These are phyloP conservation scores for Blera fallax DNA, from an alignment of 2,888 invertebrate species.

Conservation along the genomic window DNA sequence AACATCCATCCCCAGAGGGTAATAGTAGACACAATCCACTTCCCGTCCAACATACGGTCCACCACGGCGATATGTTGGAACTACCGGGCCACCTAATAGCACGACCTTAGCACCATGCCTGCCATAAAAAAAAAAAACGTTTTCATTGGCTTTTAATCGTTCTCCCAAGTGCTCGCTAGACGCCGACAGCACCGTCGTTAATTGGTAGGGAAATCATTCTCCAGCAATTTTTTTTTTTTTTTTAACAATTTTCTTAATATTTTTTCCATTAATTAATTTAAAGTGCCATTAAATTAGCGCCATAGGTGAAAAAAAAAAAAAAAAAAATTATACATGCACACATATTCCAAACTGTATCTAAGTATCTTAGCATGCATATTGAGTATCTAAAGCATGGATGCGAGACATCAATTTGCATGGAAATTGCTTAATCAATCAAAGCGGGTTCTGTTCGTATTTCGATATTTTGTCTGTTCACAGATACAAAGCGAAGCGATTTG, in stretches of 20 bases:
- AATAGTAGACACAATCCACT: neutral
- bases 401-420: constrained; percentile 65
- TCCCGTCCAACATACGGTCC: constrained; percentile 3
- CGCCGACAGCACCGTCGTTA: neutral
- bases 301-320: neutral
- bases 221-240: neutral
- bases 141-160: constrained; percentile 35
- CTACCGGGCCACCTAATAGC: constrained; percentile 3
- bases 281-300: constrained; percentile 3
- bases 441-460: neutral
- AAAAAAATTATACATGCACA: no score
- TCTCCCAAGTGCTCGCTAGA: neutral
- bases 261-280: constrained; percentile 49
- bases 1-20: constrained; percentile 10
- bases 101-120: constrained; percentile 9
- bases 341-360: constrained; percentile 4
- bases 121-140: constrained; percentile 30
- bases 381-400: constrained; percentile 37
- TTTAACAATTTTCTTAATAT: neutral
- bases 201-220: constrained; percentile 31
- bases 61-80: neutral
- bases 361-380: constrained; percentile 43
- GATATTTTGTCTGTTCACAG: neutral
- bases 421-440: constrained; percentile 62
- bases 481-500: constrained; percentile 13